phyloP scores from a whole-genome alignment of 2,797 vertebrate species.

The Thalassophryne amazonica region DNA sequence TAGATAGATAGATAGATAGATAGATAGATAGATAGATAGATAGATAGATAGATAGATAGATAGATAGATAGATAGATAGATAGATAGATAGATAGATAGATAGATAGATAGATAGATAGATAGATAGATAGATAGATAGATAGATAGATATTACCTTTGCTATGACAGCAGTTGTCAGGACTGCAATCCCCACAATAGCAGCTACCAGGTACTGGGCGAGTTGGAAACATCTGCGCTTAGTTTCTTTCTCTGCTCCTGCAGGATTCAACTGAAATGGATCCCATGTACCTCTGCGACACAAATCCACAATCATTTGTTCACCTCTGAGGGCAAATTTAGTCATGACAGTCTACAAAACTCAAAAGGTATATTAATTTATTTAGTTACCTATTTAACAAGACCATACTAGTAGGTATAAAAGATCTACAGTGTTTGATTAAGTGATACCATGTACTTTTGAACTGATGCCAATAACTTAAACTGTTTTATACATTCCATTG shows the following conservation, averaged over 20 bases:
- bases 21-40: too few species aligned
- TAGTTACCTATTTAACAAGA: too few species aligned
- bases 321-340: too few species aligned
- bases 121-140: not conserved
- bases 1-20: too few species aligned
- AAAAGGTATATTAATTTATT: too few species aligned
- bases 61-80: not conserved
- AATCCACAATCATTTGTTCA: not conserved
- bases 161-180: slow-evolving; percentile 66
- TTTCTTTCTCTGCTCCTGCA: slow-evolving; percentile 77
- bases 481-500: too few species aligned
- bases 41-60: not conserved
- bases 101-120: not conserved
- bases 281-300: slow-evolving; percentile 76
- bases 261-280: slow-evolving; percentile 81
- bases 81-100: not conserved
- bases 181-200: slow-evolving; percentile 70
- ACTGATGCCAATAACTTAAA: too few species aligned
- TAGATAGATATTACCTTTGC: slow-evolving; percentile 69
- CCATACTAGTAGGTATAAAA: too few species aligned
- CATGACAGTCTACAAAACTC: too few species aligned
- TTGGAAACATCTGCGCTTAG: slow-evolving; percentile 63
- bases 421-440: too few species aligned
- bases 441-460: too few species aligned
- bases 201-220: slow-evolving; percentile 73